Percentiles rank a stretch among this genome's conserved stretches.
These are phyloP conservation scores for Heliconius eleuchia DNA, from an alignment of 1,140 invertebrate species.

Conservation along the genomic window DNA sequence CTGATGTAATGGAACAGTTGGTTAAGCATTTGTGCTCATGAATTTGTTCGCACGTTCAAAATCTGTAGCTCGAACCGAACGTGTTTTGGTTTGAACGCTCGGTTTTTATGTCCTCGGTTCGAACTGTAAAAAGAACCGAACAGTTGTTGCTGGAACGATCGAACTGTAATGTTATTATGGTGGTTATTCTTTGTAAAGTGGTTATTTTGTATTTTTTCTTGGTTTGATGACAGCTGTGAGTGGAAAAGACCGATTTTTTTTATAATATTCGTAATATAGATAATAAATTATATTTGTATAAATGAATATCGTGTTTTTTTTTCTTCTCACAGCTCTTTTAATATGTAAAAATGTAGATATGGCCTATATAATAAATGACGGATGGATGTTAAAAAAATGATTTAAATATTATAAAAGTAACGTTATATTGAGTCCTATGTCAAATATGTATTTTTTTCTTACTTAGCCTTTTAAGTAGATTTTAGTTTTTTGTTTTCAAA, in stretches of 20 bases:
- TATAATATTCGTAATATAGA: neutral
- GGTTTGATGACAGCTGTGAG: neutral
- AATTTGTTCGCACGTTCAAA: neutral
- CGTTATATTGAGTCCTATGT: neutral
- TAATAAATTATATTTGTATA: constrained; percentile 34
- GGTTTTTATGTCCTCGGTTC: neutral
- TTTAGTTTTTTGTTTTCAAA: neutral
- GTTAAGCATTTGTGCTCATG: constrained; percentile 62
- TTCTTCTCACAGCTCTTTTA: constrained; percentile 21
- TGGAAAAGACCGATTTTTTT: neutral
- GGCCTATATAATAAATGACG: neutral
- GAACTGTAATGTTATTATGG: neutral
- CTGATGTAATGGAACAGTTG: constrained; percentile 57
- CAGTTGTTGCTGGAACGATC: neutral
- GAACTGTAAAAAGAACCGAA: neutral
- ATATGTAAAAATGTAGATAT: constrained; percentile 36
- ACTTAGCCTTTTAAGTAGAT: constrained; percentile 1
- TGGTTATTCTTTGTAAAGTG: constrained; percentile 8
- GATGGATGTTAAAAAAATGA: neutral
- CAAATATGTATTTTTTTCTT: neutral
- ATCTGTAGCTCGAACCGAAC: neutral
- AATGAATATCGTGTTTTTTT: constrained; percentile 16
- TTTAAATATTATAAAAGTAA: neutral
- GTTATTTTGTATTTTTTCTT: constrained; percentile 1
- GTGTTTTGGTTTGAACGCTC: neutral